These are phyloP conservation scores for Conopomorpha cramerella DNA, from an alignment of 1,140 invertebrate species.

Conservation along the genomic window DNA sequence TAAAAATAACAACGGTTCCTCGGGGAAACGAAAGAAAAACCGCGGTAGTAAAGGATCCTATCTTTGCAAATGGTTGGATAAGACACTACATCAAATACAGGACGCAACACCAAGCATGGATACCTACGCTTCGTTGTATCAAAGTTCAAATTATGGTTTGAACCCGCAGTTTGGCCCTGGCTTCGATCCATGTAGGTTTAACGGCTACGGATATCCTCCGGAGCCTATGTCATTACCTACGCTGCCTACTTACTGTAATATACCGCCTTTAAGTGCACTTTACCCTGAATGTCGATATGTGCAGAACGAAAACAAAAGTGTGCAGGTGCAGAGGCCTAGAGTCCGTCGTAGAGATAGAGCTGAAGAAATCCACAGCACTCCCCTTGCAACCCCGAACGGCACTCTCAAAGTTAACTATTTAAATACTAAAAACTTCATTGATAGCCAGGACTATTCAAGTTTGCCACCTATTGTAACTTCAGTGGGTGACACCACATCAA, in stretches of 20 bases:
- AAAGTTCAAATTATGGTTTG: conserved; percentile 5
- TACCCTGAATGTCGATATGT: conserved; percentile 28
- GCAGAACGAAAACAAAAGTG: conserved; percentile 23
- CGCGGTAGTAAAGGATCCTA: conserved; percentile 33
- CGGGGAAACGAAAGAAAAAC: conserved; percentile 50
- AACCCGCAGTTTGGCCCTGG: conserved; percentile 34
- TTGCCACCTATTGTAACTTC: conserved; percentile 45
- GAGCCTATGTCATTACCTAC: conserved; percentile 39
- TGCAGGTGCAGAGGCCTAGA: conserved; percentile 12
- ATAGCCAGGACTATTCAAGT: conserved; percentile 42
- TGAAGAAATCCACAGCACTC: conserved; percentile 29
- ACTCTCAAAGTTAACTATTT: conserved; percentile 25
- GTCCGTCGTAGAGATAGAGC: conserved; percentile 25
- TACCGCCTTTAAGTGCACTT: conserved; percentile 19
- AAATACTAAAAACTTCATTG: conserved; percentile 43
- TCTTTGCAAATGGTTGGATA: conserved; percentile 47
- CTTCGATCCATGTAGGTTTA: conserved; percentile 30
- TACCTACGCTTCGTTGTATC: conserved; percentile 28
- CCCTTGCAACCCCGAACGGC: conserved; percentile 13
- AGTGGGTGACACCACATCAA: conserved; percentile 41
- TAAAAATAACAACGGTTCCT: conserved; percentile 27
- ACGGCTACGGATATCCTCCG: conserved; percentile 24
- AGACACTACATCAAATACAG: conserved; percentile 37
- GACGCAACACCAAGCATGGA: conserved; percentile 31
- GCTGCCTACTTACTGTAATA: conserved; percentile 31